Evolutionary conservation across 1,140 invertebrate species (phyloP).

Genomic region (Globodera ellingtonae): DNA sequence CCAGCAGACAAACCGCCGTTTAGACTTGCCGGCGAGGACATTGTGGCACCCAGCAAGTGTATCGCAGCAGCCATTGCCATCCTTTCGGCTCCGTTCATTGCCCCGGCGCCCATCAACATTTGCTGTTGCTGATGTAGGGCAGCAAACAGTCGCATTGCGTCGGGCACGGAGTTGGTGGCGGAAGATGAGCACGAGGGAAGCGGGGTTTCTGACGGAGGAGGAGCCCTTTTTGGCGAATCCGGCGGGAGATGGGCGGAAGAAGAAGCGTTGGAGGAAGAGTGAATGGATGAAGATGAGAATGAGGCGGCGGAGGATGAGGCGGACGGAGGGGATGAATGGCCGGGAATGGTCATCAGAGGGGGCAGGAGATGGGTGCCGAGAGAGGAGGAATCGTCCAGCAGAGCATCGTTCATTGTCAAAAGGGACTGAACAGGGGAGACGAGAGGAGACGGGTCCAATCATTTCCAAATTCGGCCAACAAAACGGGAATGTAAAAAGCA

Average conservation of each 20-base stretch:
- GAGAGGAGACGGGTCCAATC: not conserved
- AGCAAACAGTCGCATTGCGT: not conserved
- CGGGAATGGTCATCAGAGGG: slow-evolving; percentile 2
- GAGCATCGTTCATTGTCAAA: slow-evolving; percentile 21
- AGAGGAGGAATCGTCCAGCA: not conserved
- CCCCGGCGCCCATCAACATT: not conserved
- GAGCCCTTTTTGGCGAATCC: not conserved
- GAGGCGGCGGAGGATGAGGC: not conserved
- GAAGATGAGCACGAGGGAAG: not conserved
- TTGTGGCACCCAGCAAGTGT: not conserved
- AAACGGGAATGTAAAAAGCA: not conserved
- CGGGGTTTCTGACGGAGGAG: not conserved
- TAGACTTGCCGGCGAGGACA: not conserved
- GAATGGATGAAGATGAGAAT: not conserved
- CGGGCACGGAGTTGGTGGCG: not conserved
- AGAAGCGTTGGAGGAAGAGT: not conserved
- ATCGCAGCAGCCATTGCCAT: slow-evolving; percentile 9
- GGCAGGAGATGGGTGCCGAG: not conserved
- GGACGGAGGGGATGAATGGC: not conserved
- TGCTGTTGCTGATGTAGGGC: not conserved
- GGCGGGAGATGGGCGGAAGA: not conserved
- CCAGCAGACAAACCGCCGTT: not conserved
- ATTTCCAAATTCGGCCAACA: too few relatives aligned
- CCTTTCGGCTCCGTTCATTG: not conserved
- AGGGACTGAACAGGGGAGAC: not conserved